Percentiles rank a stretch among this genome's conserved stretches.
phyloP scores from a whole-genome alignment of 2,888 invertebrate species.

The Aleiodes alternator region DNA sequence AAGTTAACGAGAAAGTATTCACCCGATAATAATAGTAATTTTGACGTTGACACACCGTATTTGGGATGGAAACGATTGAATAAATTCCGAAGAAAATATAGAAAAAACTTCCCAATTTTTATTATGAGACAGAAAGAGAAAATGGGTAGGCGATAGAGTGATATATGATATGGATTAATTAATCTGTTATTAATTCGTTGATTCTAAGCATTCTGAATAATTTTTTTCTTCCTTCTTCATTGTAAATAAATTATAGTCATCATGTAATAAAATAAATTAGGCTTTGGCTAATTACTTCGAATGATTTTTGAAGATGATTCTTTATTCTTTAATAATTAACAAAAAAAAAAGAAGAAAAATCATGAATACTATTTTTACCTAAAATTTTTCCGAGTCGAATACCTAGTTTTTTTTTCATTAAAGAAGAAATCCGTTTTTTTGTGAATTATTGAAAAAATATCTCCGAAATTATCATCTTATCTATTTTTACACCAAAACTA shows the following conservation, averaged over 20 bases:
- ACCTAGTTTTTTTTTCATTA: too few relatives aligned
- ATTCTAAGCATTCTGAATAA: slow-evolving; percentile 3
- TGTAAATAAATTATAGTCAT: slow-evolving; percentile 25
- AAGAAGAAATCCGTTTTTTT: too few relatives aligned
- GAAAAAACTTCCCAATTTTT: background rate
- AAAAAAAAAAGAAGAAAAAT: too few relatives aligned
- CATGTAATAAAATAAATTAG: slow-evolving; percentile 18
- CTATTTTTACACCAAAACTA: too few relatives aligned
- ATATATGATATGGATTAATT: slow-evolving; percentile 8
- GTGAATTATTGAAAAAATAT: too few relatives aligned
- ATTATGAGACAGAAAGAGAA: background rate
- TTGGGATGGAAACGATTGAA: background rate
- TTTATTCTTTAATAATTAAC: background rate
- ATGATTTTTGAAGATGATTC: background rate
- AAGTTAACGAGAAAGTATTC: too few relatives aligned
- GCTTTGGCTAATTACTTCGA: slow-evolving; percentile 21
- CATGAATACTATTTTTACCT: too few relatives aligned
- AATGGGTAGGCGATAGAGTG: slow-evolving; percentile 20
- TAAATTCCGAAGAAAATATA: background rate
- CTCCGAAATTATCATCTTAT: too few relatives aligned
- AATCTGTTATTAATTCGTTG: slow-evolving; percentile 32
- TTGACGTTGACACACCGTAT: too few relatives aligned
- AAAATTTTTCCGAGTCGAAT: too few relatives aligned
- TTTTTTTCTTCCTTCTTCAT: slow-evolving; percentile 6
- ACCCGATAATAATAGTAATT: too few relatives aligned